Conservation (phyloP, 2,888 invertebrate genomes). For the Melinaea marsaeus region DNA sequence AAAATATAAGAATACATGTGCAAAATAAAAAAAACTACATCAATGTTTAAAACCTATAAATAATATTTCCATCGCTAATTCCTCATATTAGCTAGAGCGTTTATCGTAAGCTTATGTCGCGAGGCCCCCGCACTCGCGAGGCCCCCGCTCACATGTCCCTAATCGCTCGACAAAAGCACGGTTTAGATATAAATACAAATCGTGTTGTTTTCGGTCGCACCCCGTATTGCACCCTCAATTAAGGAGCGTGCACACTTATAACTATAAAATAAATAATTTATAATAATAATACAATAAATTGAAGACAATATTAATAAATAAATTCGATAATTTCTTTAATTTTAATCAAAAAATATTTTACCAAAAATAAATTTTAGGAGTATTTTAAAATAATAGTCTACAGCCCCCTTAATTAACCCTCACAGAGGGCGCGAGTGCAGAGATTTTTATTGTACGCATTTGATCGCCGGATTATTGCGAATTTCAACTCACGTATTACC, state of each 20-base stretch:
- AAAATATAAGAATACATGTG: too few species aligned
- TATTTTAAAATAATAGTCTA: slow-evolving; percentile 4
- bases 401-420: slow-evolving; percentile 25
- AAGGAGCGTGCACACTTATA: slow-evolving; percentile 23
- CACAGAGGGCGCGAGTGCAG: slow-evolving; percentile 41
- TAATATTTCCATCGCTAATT: slow-evolving; percentile 12
- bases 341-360: neutral
- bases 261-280: too few species aligned
- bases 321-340: neutral
- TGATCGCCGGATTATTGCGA: slow-evolving; percentile 56
- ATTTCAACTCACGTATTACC: slow-evolving; percentile 59
- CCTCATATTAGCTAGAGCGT: slow-evolving; percentile 27
- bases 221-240: slow-evolving; percentile 43
- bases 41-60: neutral
- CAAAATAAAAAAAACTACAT: too few species aligned
- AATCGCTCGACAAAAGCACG: slow-evolving; percentile 73
- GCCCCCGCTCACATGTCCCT: slow-evolving; percentile 55
- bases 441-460: slow-evolving; percentile 65
- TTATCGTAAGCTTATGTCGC: slow-evolving; percentile 41
- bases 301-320: too few species aligned
- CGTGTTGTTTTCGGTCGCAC: slow-evolving; percentile 73
- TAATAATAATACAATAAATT: too few species aligned
- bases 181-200: slow-evolving; percentile 75
- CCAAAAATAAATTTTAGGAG: neutral
- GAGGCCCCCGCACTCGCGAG: slow-evolving; percentile 52